Evolutionary conservation across 2,888 invertebrate species (phyloP).

Genomic region (Pandemis corylana): DNA sequence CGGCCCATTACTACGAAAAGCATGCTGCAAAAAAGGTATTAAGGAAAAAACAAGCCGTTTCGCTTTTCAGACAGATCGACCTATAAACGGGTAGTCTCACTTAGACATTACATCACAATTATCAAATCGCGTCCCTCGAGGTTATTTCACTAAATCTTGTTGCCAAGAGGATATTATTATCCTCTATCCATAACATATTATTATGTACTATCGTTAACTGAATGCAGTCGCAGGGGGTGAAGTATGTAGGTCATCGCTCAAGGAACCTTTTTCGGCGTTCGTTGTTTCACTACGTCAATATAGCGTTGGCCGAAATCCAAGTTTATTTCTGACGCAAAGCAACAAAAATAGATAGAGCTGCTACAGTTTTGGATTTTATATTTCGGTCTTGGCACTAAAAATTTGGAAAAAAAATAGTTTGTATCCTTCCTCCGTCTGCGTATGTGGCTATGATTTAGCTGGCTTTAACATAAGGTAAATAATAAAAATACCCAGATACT

Average conservation of each 20-base stretch:
- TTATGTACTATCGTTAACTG: background rate
- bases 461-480: no score
- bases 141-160: background rate
- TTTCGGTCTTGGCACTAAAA: slow-evolving; percentile 35
- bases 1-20: slow-evolving; percentile 24
- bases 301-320: slow-evolving; percentile 57
- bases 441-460: no score
- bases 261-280: slow-evolving; percentile 1
- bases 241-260: slow-evolving; percentile 20
- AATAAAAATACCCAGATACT: background rate
- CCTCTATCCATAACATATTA: no score
- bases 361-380: slow-evolving; percentile 47
- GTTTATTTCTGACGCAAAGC: slow-evolving; percentile 53
- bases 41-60: slow-evolving; percentile 32
- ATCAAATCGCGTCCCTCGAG: background rate
- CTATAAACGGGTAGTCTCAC: background rate
- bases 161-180: background rate
- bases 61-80: slow-evolving; percentile 18
- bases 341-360: slow-evolving; percentile 53
- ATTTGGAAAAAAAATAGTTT: background rate
- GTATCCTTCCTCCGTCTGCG: no score
- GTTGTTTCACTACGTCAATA: background rate
- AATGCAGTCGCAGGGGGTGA: background rate
- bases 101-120: background rate
- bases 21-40: slow-evolving; percentile 19